Percentiles rank a stretch among this genome's conserved stretches.
Conservation (phyloP, 2,888 invertebrate genomes). For the Tetropium fuscum region DNA sequence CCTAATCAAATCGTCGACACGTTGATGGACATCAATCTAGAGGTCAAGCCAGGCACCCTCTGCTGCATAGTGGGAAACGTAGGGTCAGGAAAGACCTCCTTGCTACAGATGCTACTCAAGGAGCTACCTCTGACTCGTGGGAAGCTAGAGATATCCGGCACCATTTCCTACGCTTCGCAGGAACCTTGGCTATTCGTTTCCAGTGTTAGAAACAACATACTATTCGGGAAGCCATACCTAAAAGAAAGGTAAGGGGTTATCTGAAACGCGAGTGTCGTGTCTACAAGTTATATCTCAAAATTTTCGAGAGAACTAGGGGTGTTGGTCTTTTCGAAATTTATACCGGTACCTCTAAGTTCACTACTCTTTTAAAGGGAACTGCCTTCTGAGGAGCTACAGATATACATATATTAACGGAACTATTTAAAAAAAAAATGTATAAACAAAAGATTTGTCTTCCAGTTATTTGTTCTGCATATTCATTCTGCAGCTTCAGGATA, state of each 20-base stretch:
- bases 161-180: slow-evolving; percentile 79
- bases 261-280: too few species aligned
- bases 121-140: slow-evolving; percentile 77
- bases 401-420: too few species aligned
- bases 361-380: too few species aligned
- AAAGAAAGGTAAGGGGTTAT: slow-evolving; percentile 67
- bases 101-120: slow-evolving; percentile 77
- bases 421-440: too few species aligned
- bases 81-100: slow-evolving; percentile 78
- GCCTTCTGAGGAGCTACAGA: too few species aligned
- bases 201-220: slow-evolving; percentile 82
- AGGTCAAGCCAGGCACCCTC: slow-evolving; percentile 65
- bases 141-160: slow-evolving; percentile 72
- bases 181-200: slow-evolving; percentile 84
- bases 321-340: too few species aligned
- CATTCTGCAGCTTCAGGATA: too few species aligned
- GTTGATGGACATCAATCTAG: slow-evolving; percentile 67
- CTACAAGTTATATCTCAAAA: too few species aligned
- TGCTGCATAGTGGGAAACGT: slow-evolving; percentile 72
- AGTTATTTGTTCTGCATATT: too few species aligned
- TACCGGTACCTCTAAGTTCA: too few species aligned
- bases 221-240: slow-evolving; percentile 78
- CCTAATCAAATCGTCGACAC: slow-evolving; percentile 59
- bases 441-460: too few species aligned
- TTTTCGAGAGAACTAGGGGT: too few species aligned